Evolutionary conservation across 2,888 invertebrate species (phyloP), one percentile per base, ranked within the genome.

Genomic region (Drosophila barbarae): DNA sequence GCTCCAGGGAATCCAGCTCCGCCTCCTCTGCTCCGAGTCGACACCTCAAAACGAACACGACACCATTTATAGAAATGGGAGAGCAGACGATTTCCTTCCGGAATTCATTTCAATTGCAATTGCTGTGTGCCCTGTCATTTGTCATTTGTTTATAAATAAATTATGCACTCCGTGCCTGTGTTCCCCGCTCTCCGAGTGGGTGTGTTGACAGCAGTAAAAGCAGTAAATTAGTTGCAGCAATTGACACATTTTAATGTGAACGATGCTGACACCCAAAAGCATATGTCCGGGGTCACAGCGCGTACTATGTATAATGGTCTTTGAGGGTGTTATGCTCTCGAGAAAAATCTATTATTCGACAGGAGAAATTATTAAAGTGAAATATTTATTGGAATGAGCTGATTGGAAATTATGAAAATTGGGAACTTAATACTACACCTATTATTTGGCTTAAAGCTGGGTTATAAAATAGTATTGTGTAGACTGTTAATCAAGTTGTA

Each of bases 11-110:
- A 53, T 30, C 46, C 63, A 38, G 26, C 32, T 47, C 28, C 35
- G 18, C 23, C 26, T 38, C 13, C 23, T 15, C 49, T 34, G 30
- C 34, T 28, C 38, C n/a, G 52, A 58, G 41, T 39, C 53, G 49
- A 61, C 68, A 68, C 69, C 68, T 69, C 61, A 50, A 12, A 47
- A 44, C 67, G 77, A 76, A 84, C 83, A 73, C 73, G 83, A 84
- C 56, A 80, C 78, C 83, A 77, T 81, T 83, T 77, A 80, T 72
- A 69, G 81, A 76, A 76, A 81, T 59, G 72, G 65, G 58, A 66
- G 67, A 68, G 67, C 77, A 83, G 80, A 80, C 76, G 65, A 74
- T 81, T 85, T 84, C 74, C 85, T 84, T 84, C 85, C 85, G 84
- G 81, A 83, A 81, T 82, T 69, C 28, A 54, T 74, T 82, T 75